Conservation (phyloP, 2,888 invertebrate genomes). For the Pyrrhia umbra region DNA sequence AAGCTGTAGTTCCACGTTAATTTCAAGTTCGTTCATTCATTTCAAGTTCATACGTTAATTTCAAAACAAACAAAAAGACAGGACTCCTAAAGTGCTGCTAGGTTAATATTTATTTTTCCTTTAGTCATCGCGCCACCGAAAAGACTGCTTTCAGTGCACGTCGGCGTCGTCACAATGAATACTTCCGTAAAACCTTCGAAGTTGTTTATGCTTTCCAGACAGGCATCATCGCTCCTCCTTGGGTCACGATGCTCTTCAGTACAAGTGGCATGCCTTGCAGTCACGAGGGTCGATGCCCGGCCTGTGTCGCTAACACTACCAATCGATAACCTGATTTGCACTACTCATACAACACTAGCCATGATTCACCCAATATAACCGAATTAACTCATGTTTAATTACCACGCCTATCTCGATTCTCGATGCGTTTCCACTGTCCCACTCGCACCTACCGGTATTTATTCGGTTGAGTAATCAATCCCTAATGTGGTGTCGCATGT, state of each 20-base stretch:
- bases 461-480: conserved; percentile 56
- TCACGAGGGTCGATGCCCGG: conserved; percentile 83
- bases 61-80: too few species aligned
- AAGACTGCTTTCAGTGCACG: conserved; percentile 10
- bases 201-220: conserved; percentile 54
- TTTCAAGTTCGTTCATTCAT: too few species aligned
- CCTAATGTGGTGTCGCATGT: conserved; percentile 36
- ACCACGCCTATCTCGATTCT: conserved; percentile 60
- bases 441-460: conserved; percentile 45
- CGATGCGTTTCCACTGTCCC: conserved; percentile 53
- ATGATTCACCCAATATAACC: conserved; percentile 74
- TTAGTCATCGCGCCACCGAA: conserved; percentile 1
- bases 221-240: conserved; percentile 56
- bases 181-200: conserved; percentile 25
- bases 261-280: conserved; percentile 62
- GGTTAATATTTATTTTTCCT: too few species aligned
- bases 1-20: too few species aligned
- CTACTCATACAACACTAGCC: conserved; percentile 75
- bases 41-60: too few species aligned
- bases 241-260: conserved; percentile 63
- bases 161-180: conserved; percentile 15
- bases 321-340: conserved; percentile 89
- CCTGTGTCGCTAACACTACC: conserved; percentile 74
- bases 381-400: conserved; percentile 68
- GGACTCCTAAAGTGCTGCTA: too few species aligned